Evolutionary conservation across 2,113 vertebrate genomes (phyloP), one percentile per base, ranked within the genome.

Genomic region (Cyphomyrus discorhynchus): DNA sequence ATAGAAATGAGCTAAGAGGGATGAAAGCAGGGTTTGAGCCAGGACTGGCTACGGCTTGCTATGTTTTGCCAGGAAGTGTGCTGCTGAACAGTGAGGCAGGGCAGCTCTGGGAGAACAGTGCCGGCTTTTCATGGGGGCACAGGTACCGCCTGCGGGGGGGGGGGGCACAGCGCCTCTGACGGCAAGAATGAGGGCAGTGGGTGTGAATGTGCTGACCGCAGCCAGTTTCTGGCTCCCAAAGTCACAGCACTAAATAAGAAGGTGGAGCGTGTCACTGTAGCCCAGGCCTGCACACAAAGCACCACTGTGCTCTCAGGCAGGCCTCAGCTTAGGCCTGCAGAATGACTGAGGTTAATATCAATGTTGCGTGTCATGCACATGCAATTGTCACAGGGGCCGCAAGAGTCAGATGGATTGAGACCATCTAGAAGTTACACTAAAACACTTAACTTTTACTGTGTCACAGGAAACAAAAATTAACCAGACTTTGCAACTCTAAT

Each of bases 61-160:
- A 15, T 82, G 62, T 74, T 84, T 52, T 66, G 31, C 46, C 85
- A 90, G 85, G 89, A 86, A 86, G 50, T 19, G 35, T 3, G 53
- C 86, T 24, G 50, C 86, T 24, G 50, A 58, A 13, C 31, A 62
- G 89, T 27, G 84, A 47, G 24, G 89, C 50, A 19, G 49, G 49
- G 24, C 85, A 45, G 39, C 58, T 15, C 46, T 11, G 42, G 66
- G n/a, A 46, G 66, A 80, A 90, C 86, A 87, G 66, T 39, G 49
- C 9, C n/a, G 31, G 46, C 86, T 80, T 90, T 90, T 90, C 58
- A 90, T 56, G 46, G 62, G 35, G 11, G 17, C 46, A 27, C 83
- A 90, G 83, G 89, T 89, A 89, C 17, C 17, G 4, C 10, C 1
- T 1, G 42, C 1, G 45, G 83, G 21, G 24, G 19, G 21, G 50